These are phyloP conservation scores for Holocentrus rufus DNA, from an alignment of 2,797 vertebrate genomes.

Conservation along the genomic window DNA sequence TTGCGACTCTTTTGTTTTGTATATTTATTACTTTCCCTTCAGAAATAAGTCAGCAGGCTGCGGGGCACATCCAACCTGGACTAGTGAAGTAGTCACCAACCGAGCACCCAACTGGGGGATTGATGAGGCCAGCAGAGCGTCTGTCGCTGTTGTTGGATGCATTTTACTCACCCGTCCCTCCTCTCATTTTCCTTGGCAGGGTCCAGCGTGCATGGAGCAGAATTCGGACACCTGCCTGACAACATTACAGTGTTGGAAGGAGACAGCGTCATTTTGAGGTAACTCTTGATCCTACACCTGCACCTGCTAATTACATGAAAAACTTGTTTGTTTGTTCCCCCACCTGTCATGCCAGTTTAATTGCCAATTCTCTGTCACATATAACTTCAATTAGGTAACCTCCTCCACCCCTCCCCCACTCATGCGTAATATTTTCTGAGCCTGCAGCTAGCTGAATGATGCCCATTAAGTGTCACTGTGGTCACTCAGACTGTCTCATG, in stretches of 20 bases:
- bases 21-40: slow-evolving; percentile 72
- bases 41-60: slow-evolving; percentile 67
- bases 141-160: slow-evolving; percentile 64
- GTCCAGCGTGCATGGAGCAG: slow-evolving; percentile 82
- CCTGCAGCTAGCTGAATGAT: slow-evolving; percentile 46
- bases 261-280: slow-evolving; percentile 91
- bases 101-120: slow-evolving; percentile 45
- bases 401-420: slow-evolving; percentile 26
- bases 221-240: slow-evolving; percentile 88
- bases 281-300: slow-evolving; percentile 70
- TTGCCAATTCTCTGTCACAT: slow-evolving; percentile 56
- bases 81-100: slow-evolving; percentile 45
- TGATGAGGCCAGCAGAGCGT: slow-evolving; percentile 52
- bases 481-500: slow-evolving; percentile 8
- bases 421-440: slow-evolving; percentile 46
- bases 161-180: slow-evolving; percentile 53
- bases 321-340: slow-evolving; percentile 54
- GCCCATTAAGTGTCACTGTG: slow-evolving; percentile 35
- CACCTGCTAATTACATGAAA: slow-evolving; percentile 70
- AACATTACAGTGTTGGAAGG: slow-evolving; percentile 94
- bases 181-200: slow-evolving; percentile 79
- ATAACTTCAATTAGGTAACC: slow-evolving; percentile 55
- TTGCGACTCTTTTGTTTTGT: slow-evolving; percentile 70
- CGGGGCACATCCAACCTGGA: slow-evolving; percentile 53
- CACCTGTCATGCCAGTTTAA: slow-evolving; percentile 53